Conservation (phyloP, 2,888 invertebrate species). For the Sphaerophoria taeniata region DNA sequence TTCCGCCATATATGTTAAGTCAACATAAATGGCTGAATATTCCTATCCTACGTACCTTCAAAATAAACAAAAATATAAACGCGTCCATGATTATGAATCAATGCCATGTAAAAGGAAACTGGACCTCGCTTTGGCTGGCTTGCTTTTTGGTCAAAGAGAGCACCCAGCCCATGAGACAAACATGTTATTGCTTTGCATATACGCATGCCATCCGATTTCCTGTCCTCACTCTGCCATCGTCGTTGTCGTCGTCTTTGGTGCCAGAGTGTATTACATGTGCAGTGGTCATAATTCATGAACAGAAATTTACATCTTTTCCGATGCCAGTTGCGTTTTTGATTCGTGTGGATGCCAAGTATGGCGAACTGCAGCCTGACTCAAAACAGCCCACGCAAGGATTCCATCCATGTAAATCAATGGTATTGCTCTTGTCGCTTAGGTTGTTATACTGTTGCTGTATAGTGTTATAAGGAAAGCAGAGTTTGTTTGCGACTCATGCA, state of each 20-base stretch:
- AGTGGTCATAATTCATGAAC: constrained; percentile 74
- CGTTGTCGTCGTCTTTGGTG: constrained; percentile 1
- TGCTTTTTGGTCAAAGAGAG: constrained; percentile 45
- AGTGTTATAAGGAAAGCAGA: no score
- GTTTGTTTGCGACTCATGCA: constrained; percentile 33
- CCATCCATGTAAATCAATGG: constrained; percentile 69
- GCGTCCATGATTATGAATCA: constrained; percentile 74
- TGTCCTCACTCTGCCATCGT: not conserved
- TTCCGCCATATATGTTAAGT: constrained; percentile 11
- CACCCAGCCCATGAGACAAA: constrained; percentile 8
- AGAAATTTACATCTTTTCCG: constrained; percentile 71
- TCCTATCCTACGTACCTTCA: not conserved
- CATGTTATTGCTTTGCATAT: constrained; percentile 66
- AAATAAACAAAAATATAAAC: constrained; percentile 58
- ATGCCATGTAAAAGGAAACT: constrained; percentile 73
- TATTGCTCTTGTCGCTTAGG: constrained; percentile 2
- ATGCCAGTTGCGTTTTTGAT: constrained; percentile 68
- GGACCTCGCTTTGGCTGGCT: constrained; percentile 46
- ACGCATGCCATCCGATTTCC: constrained; percentile 66
- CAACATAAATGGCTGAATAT: constrained; percentile 44
- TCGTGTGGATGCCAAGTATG: constrained; percentile 70
- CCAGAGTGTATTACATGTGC: constrained; percentile 67
- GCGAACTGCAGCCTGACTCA: constrained; percentile 44
- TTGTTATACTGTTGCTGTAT: not conserved
- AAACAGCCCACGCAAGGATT: constrained; percentile 68